Evolutionary conservation across 2,888 invertebrate genomes (phyloP), one percentile per base, ranked within the genome.

Genomic region (Melieria omissa): DNA sequence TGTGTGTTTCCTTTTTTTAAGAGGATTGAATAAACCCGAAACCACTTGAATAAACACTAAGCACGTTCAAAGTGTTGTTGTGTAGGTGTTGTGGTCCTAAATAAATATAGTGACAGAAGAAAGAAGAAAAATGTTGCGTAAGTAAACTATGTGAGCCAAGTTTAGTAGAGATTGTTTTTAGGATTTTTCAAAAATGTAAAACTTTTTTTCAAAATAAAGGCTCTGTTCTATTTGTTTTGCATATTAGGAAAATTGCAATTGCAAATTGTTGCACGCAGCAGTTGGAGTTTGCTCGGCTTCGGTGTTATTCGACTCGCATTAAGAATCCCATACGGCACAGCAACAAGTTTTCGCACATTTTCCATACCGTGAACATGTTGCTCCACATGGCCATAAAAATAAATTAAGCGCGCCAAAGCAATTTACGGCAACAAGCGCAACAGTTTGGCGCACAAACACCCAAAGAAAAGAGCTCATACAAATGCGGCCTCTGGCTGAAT

Each of bases 1-100:
- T 55, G 42, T 10, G 7, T 16, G 41, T 4, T 6, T 12, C 29
- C 14, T 44, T 55, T 10, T 29, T 3, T 65, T 16, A 9, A 16
- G 16, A 12, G 10, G 29, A 29, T 29, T 29, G 29, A 29, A 29
- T 29, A 29, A 29, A 29, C 29, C 2, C 29, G 60, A 60, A 67
- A 60, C 67, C 67, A 67, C 49, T 67, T 67, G 61, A 67, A 67
- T 60, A 67, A 67, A 67, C 52, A 67, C 4, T 3, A 41, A 57
- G 29, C 52, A 45, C 10, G n/a, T 14, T 60, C 52, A 7, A 41
- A 10, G 8, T 2, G 29, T 45, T 14, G 4, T n/a, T 42, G 10
- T 16, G 42, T 14, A 65, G 64, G 54, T 44, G 54, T 65, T 49
- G 54, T 42, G n/a, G 14, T 10, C 44, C 52, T 52, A 65, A 54